phyloP scores from a whole-genome alignment of 2,113 vertebrate species.

The Hypanus sabinus region DNA sequence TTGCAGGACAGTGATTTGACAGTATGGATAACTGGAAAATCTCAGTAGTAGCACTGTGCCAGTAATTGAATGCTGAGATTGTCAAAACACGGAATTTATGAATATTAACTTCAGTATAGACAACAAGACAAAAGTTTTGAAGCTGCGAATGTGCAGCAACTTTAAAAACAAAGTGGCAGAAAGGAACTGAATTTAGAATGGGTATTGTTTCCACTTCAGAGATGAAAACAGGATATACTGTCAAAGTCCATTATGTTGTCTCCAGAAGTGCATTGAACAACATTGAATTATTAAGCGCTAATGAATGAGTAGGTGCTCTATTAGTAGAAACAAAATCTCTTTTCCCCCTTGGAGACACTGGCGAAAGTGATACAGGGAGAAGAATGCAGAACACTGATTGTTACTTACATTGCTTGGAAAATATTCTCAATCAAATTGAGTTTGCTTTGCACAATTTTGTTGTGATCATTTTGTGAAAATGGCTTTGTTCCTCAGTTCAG shows the following conservation, averaged over 20 bases:
- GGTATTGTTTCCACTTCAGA: neutral
- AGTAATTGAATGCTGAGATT: conserved; percentile 29
- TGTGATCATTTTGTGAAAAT: neutral
- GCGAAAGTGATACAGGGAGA: neutral
- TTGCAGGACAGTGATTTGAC: conserved; percentile 37
- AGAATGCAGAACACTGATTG: neutral
- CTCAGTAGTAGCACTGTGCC: conserved; percentile 8
- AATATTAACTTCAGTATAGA: conserved; percentile 19
- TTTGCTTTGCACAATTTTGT: neutral
- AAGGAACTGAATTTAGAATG: conserved; percentile 12
- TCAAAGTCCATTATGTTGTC: conserved; percentile 27
- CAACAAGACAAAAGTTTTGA: conserved; percentile 33
- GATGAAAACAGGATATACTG: neutral
- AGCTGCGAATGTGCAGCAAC: neutral
- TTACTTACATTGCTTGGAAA: neutral
- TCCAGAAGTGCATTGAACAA: neutral
- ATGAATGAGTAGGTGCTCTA: conserved; percentile 35
- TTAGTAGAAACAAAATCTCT: conserved; percentile 30
- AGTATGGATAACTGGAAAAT: conserved; percentile 31
- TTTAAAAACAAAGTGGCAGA: neutral
- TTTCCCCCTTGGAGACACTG: neutral
- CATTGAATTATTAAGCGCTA: conserved; percentile 27
- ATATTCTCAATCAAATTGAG: neutral
- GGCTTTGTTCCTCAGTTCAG: neutral
- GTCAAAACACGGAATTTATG: conserved; percentile 35